Percentiles rank a stretch among this genome's conserved stretches.
Conservation (phyloP, 2,113 vertebrate species). For the Empidonax traillii region DNA sequence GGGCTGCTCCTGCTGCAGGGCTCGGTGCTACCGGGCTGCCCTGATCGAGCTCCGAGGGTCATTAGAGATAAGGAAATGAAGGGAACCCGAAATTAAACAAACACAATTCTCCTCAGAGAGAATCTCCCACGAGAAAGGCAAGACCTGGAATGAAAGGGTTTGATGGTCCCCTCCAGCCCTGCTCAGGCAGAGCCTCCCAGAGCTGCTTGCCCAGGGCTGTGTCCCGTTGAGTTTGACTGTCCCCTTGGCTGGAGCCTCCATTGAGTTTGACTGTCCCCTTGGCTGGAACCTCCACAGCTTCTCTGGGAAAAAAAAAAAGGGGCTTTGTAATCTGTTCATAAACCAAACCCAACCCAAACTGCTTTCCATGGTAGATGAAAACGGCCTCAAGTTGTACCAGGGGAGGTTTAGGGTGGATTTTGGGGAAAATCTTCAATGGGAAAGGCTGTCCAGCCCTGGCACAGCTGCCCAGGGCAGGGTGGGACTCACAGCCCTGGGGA, state of each 20-base stretch:
- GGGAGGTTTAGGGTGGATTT: rapidly evolving
- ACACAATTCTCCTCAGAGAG: background rate
- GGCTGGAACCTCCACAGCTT: background rate
- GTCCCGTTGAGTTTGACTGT: rapidly evolving
- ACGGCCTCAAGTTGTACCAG: rapidly evolving
- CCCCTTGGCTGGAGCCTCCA: rapidly evolving
- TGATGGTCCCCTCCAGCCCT: too few relatives aligned
- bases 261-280: rapidly evolving
- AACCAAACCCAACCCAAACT: background rate
- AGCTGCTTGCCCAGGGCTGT: rapidly evolving
- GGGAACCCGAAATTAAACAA: background rate
- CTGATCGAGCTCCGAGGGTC: background rate
- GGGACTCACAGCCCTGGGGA: background rate
- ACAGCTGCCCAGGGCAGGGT: background rate
- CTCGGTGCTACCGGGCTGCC: background rate
- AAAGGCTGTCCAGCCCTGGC: background rate
- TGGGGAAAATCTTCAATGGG: background rate
- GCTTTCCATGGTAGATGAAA: rapidly evolving
- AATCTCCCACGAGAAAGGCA: background rate
- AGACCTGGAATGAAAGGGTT: background rate
- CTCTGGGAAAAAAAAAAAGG: background rate
- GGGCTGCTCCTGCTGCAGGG: background rate
- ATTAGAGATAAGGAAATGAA: background rate
- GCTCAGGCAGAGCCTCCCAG: background rate
- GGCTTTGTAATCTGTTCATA: background rate